phyloP scores from a whole-genome alignment of 2,888 invertebrate genomes.

The Homarus gammarus region DNA sequence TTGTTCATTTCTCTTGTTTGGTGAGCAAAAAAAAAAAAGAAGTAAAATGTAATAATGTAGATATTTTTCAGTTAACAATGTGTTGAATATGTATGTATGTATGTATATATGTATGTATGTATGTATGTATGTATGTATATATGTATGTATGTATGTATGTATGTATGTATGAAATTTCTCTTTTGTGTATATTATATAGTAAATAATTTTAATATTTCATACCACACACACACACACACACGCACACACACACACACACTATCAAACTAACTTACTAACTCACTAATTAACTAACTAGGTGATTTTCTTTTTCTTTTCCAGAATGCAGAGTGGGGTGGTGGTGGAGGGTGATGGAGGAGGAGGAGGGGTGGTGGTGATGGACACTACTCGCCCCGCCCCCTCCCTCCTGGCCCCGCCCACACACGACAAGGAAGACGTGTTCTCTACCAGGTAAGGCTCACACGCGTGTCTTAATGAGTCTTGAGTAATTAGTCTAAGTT shows the following conservation, averaged over 20 bases:
- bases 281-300: no score
- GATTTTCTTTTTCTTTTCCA: not conserved
- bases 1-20: no score
- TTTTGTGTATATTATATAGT: no score
- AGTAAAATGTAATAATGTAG: no score
- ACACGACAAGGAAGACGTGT: conserved; percentile 60
- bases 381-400: conserved; percentile 36
- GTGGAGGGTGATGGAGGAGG: not conserved
- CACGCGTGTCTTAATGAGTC: not conserved
- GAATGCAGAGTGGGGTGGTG: conserved; percentile 42
- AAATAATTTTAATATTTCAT: no score
- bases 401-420: conserved; percentile 21
- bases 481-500: not conserved
- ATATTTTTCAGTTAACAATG: no score
- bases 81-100: no score
- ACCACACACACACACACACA: no score
- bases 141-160: conserved; percentile 26
- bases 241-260: no score
- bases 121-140: conserved; percentile 20
- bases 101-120: conserved; percentile 1
- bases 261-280: no score
- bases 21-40: no score
- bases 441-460: conserved; percentile 56
- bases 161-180: no score
- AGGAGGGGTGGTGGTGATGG: conserved; percentile 36